Evolutionary conservation across 2,113 vertebrate genomes (phyloP).

Genomic region (Trematomus loennbergii): DNA sequence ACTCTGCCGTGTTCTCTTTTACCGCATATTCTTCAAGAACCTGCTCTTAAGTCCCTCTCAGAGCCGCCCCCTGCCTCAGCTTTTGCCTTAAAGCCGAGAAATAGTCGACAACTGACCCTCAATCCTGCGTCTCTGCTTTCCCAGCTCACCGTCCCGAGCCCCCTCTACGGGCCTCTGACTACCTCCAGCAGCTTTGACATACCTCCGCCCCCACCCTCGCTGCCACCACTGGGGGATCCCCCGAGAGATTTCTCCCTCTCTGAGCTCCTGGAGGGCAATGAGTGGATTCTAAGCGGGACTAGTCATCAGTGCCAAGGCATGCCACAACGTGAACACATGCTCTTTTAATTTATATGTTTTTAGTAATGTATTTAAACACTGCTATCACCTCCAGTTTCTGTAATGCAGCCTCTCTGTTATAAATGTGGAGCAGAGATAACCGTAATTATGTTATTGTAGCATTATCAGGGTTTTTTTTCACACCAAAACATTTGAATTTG

Average conservation of each 20-base stretch:
- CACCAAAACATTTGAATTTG: too few species aligned
- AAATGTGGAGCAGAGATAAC: background rate
- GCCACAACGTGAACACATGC: background rate
- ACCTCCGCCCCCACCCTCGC: background rate
- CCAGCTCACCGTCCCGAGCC: conserved; percentile 51
- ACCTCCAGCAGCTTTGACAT: conserved; percentile 14
- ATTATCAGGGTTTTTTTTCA: too few species aligned
- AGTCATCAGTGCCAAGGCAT: conserved; percentile 29
- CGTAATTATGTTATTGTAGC: too few species aligned
- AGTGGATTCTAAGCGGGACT: conserved; percentile 68
- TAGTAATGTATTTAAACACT: background rate
- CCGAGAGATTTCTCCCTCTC: conserved; percentile 41
- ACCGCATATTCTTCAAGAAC: background rate
- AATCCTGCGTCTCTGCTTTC: conserved; percentile 35
- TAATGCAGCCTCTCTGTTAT: background rate
- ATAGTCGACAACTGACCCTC: background rate
- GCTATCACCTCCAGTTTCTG: background rate
- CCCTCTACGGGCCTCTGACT: conserved; percentile 7
- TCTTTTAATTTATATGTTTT: conserved; percentile 8
- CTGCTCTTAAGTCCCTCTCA: background rate
- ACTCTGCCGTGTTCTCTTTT: background rate
- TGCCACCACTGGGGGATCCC: background rate
- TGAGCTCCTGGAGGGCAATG: conserved; percentile 66
- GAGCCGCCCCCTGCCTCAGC: background rate
- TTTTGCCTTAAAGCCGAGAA: background rate